These are phyloP conservation scores for Cybosia mesomella DNA, from an alignment of 2,888 invertebrate species.

Conservation along the genomic window DNA sequence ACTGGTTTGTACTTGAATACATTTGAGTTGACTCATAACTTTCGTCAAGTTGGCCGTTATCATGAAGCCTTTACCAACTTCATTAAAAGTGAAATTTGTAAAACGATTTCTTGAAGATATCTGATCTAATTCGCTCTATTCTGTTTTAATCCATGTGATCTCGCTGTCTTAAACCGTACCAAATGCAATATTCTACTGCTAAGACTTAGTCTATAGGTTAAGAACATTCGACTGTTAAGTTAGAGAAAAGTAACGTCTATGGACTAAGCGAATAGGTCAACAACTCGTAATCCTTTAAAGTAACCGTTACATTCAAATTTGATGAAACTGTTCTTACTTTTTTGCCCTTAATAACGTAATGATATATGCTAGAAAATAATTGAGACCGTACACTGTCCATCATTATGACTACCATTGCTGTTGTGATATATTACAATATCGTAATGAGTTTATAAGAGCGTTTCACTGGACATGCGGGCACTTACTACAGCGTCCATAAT, in stretches of 20 bases:
- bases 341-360: neutral
- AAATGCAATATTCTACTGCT: too few relatives aligned
- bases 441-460: slow-evolving; percentile 31
- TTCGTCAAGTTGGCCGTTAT: neutral
- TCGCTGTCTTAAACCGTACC: neutral
- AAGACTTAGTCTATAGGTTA: too few relatives aligned
- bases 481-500: slow-evolving; percentile 33
- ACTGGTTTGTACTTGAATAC: slow-evolving; percentile 10
- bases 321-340: neutral
- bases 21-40: neutral
- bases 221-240: too few relatives aligned
- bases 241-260: too few relatives aligned
- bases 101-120: neutral
- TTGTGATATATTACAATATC: slow-evolving; percentile 19
- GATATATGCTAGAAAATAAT: slow-evolving; percentile 5
- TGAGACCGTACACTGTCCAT: slow-evolving; percentile 11
- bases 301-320: neutral
- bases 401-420: neutral
- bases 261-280: neutral
- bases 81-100: neutral
- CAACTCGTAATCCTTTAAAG: neutral
- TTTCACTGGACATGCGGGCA: slow-evolving; percentile 23
- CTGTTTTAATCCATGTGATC: neutral
- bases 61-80: neutral
- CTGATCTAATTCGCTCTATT: neutral